A percentile compares a stretch with the other conserved stretches of the same genome.
These are phyloP conservation scores for Trichoplusia ni DNA, from an alignment of 1,140 invertebrate species.

Conservation along the genomic window DNA sequence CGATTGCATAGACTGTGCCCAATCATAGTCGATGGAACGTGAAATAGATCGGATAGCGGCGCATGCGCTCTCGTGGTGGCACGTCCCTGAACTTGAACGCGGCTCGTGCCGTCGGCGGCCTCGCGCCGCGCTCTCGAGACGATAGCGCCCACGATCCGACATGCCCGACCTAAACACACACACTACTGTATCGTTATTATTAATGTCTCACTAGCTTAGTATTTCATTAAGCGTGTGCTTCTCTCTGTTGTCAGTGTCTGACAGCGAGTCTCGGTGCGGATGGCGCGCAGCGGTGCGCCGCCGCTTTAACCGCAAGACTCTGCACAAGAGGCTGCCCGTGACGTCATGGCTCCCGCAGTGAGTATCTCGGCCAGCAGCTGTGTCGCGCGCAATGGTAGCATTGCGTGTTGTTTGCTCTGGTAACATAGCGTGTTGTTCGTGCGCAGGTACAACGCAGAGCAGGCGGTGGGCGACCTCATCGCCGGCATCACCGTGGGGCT, in stretches of 20 bases:
- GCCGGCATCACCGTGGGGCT: conserved; percentile 93
- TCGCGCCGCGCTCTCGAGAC: too few relatives aligned
- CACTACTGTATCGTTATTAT: too few relatives aligned
- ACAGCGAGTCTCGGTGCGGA: conserved; percentile 53
- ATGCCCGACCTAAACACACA: too few relatives aligned
- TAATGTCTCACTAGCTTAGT: too few relatives aligned
- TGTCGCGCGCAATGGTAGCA: too few relatives aligned
- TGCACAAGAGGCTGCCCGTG: conserved; percentile 87
- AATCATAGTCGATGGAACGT: background rate
- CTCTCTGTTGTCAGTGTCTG: conserved; percentile 49
- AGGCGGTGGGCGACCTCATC: conserved; percentile 89
- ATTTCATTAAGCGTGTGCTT: too few relatives aligned
- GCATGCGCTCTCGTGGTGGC: background rate
- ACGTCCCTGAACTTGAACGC: background rate
- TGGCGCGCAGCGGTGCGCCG: conserved; percentile 64
- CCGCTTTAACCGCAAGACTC: conserved; percentile 84
- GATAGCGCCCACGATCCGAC: too few relatives aligned
- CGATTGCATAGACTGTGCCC: conserved; percentile 1
- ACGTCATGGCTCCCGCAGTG: conserved; percentile 86
- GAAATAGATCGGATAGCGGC: background rate
- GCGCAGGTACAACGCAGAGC: conserved; percentile 84
- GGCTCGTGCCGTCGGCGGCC: too few relatives aligned
- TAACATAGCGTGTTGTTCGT: background rate
- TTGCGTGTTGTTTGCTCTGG: too few relatives aligned
- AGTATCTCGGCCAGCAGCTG: too few relatives aligned